phyloP scores from a whole-genome alignment of 2,113 vertebrate genomes.

The Sinocyclocheilus maitianheensis region DNA sequence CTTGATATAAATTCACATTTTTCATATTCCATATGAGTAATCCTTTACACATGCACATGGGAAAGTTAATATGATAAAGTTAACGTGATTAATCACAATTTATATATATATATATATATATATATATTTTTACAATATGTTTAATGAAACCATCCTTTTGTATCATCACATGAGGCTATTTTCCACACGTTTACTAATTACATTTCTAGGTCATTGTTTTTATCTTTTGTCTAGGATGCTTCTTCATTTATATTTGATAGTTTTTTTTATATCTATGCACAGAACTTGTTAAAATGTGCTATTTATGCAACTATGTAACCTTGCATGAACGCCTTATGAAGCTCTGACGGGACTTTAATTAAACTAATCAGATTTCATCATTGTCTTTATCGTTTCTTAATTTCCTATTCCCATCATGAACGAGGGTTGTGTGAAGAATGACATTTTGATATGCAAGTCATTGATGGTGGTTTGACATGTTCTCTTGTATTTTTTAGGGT shows the following conservation, averaged over 20 bases:
- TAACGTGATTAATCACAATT: background rate
- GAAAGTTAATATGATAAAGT: background rate
- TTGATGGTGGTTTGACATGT: background rate
- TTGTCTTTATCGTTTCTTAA: background rate
- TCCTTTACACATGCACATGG: background rate
- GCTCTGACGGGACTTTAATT: slow-evolving; percentile 30
- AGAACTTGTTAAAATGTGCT: background rate
- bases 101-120: background rate
- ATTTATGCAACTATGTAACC: slow-evolving; percentile 11
- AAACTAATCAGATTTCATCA: slow-evolving; percentile 33
- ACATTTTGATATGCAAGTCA: too few species aligned
- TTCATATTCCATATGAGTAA: too few species aligned
- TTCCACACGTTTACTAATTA: background rate
- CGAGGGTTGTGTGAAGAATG: too few species aligned
- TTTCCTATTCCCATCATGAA: background rate
- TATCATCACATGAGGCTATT: background rate
- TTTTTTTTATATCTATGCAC: background rate
- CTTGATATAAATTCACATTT: too few species aligned
- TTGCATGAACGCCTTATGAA: slow-evolving; percentile 21
- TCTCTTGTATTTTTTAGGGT: background rate
- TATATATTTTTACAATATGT: background rate
- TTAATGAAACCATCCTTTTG: background rate
- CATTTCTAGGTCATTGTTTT: background rate
- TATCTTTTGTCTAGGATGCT: background rate
- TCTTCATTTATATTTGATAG: background rate